Evolutionary conservation across 2,888 invertebrate species (phyloP), one percentile per base, ranked within the genome.

Genomic region (Maniola hyperantus): DNA sequence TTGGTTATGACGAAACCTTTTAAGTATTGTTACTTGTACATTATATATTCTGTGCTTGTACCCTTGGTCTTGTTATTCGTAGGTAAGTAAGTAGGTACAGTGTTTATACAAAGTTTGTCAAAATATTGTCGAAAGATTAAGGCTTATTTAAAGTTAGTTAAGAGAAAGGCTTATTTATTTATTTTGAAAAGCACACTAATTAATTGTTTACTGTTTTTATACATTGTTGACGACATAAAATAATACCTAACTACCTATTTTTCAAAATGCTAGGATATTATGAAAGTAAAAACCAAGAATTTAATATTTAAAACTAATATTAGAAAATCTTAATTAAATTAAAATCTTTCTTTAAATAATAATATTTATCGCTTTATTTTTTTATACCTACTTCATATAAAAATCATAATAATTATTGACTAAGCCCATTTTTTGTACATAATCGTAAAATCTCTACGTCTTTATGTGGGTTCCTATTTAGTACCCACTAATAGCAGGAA

Each of bases 401-500:
- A 36, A 42, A 11, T 42, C 26, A 26, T 26, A 13, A 13, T 4
- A 5, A 42, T 42, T 13, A 42, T 42, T 13, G 1, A 13, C 1
- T 5, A 42, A 13, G 5, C 13, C 0, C 26, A 39, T 8, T 39
- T 10, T 39, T 10, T 4, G 0, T 10, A 39, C 2, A 11, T 39
- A 39, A 10, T 10, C 4, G 39, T 39, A 8, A 39, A 39, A 39
- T 39, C 8, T 39, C 11, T 39, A 10, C 39, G 39, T 39, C 26
- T 26, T 2, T 26, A n/a, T n/a, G n/a, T 26, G 26, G 26, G n/a
- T n/a, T n/a, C n/a, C n/a, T 26, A 26, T 26, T 26, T 26, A 26
- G 26, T 26, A 39, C n/a, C 7, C 20, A 34, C 48, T 60, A 60
- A 48, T 60, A 50, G 61, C 39, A 50, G n/a, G 50, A 39, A 50